phyloP scores from a whole-genome alignment of 2,888 invertebrate species.

The Brassicogethes aeneus region DNA sequence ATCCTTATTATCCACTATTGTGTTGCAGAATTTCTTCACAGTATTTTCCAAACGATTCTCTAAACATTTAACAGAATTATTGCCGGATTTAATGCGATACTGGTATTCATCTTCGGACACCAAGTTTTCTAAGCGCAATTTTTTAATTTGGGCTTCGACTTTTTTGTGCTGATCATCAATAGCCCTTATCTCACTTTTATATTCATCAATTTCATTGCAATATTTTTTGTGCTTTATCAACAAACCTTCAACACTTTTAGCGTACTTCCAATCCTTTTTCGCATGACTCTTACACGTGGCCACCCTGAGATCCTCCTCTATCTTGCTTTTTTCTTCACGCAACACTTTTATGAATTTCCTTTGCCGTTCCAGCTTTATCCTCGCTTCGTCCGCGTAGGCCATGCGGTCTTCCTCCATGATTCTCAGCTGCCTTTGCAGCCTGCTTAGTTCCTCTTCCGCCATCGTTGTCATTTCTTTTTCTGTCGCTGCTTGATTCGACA shows the following conservation, averaged over 20 bases:
- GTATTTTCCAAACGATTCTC: constrained; percentile 70
- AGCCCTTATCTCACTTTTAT: constrained; percentile 39
- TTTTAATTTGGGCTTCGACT: constrained; percentile 40
- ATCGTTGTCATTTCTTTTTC: constrained; percentile 61
- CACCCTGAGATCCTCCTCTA: constrained; percentile 53
- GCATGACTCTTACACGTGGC: constrained; percentile 49
- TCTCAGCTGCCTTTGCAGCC: constrained; percentile 71
- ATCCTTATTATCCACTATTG: constrained; percentile 62
- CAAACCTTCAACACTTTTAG: constrained; percentile 46
- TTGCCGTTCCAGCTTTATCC: constrained; percentile 55
- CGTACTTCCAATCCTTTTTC: constrained; percentile 45
- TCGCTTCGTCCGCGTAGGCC: constrained; percentile 60
- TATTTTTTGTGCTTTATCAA: constrained; percentile 49
- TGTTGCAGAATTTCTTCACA: constrained; percentile 66
- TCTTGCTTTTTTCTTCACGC: constrained; percentile 53
- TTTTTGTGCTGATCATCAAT: constrained; percentile 45
- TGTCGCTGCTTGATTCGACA: constrained; percentile 14
- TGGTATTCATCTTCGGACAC: constrained; percentile 42
- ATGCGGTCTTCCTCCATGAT: constrained; percentile 75
- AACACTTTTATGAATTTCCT: constrained; percentile 52
- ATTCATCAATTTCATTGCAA: constrained; percentile 27
- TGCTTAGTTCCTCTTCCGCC: constrained; percentile 67
- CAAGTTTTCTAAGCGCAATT: constrained; percentile 36
- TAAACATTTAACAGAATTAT: constrained; percentile 51
- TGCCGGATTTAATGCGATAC: constrained; percentile 45